These are phyloP conservation scores for Agelastica alni DNA, from an alignment of 2,888 invertebrate species.

Conservation along the genomic window DNA sequence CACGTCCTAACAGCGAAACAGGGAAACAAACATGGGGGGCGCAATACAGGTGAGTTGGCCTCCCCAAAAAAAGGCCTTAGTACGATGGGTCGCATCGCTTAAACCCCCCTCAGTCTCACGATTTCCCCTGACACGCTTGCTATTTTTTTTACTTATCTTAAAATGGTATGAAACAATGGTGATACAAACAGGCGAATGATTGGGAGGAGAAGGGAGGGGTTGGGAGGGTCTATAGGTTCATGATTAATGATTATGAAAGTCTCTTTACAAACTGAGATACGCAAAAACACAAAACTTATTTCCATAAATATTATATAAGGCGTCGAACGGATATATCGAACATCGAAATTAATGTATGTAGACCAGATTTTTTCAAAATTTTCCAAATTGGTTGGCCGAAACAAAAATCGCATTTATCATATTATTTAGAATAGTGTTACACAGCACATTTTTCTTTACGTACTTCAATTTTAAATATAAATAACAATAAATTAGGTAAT, in stretches of 20 bases:
- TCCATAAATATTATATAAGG: conserved; percentile 53
- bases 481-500: no score
- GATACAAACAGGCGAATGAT: conserved; percentile 42
- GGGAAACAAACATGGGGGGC: conserved; percentile 51
- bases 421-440: no score
- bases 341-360: no score
- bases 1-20: conserved; percentile 51
- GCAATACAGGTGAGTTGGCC: conserved; percentile 45
- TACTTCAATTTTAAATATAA: no score
- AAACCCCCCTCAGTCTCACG: conserved; percentile 58
- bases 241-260: conserved; percentile 45
- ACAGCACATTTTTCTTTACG: no score
- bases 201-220: conserved; percentile 36
- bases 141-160: conserved; percentile 43
- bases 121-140: conserved; percentile 47
- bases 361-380: no score
- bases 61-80: conserved; percentile 39
- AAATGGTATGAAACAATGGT: conserved; percentile 35
- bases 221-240: no score
- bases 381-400: no score
- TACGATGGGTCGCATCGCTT: conserved; percentile 46
- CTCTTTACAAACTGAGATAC: conserved; percentile 58
- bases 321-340: no score
- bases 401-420: no score
- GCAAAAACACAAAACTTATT: conserved; percentile 56